These are phyloP conservation scores for Notoglanidium macrostoma DNA, from an alignment of 2,797 vertebrate genomes.

Conservation along the genomic window DNA sequence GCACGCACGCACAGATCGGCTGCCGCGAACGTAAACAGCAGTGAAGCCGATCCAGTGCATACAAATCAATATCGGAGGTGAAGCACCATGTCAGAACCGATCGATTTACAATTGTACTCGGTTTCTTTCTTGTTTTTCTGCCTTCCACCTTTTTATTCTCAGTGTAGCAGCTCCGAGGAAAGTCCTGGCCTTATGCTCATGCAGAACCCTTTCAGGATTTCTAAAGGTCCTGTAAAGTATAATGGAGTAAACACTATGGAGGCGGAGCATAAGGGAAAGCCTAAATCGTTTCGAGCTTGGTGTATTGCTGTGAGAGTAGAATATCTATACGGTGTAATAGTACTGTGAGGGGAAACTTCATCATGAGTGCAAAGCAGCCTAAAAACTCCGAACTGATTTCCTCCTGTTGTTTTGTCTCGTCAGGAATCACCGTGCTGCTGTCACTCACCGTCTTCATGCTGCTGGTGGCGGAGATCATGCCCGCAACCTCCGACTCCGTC, in stretches of 20 bases:
- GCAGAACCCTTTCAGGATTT: not conserved
- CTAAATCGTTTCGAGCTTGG: not conserved
- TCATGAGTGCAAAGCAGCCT: not conserved
- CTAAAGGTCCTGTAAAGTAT: not conserved
- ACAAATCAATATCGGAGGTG: slow-evolving; percentile 9
- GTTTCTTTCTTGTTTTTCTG: not conserved
- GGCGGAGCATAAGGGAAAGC: not conserved
- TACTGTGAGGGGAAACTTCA: no score
- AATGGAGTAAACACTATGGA: not conserved
- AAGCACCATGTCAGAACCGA: not conserved
- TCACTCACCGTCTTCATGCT: slow-evolving; percentile 94
- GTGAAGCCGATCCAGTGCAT: not conserved
- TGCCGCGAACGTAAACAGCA: not conserved
- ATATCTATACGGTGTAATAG: no score
- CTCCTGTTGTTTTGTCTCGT: slow-evolving; percentile 46
- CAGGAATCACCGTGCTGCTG: slow-evolving; percentile 90
- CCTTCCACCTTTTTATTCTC: not conserved
- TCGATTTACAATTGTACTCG: not conserved
- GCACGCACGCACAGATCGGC: not conserved
- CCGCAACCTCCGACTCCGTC: slow-evolving; percentile 90
- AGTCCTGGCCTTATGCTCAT: not conserved
- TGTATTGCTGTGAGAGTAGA: not conserved
- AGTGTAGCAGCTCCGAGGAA: not conserved
- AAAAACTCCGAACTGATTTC: not conserved
- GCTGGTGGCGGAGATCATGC: slow-evolving; percentile 93